Conservation (phyloP, 2,888 invertebrate species). For the Theretra japonica region DNA sequence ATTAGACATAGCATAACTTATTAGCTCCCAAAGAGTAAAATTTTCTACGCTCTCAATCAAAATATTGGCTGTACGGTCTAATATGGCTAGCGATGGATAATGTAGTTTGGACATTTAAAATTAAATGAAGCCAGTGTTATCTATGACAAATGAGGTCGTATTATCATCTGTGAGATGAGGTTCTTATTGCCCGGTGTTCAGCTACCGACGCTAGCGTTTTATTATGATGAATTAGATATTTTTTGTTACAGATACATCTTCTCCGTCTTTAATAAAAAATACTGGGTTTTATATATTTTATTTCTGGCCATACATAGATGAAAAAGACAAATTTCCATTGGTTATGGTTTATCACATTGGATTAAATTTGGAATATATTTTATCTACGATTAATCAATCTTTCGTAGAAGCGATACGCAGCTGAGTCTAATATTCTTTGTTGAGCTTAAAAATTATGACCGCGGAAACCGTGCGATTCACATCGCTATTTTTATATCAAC, state of each 20-base stretch:
- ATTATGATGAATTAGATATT: constrained; percentile 31
- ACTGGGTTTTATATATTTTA: neutral
- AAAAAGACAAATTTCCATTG: no score
- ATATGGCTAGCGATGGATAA: constrained; percentile 38
- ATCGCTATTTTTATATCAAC: neutral
- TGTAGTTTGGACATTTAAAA: constrained; percentile 41
- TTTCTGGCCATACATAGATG: no score
- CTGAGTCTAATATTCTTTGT: no score
- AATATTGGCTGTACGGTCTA: constrained; percentile 28
- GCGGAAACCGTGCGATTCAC: no score
- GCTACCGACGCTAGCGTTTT: constrained; percentile 37
- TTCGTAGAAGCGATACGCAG: no score
- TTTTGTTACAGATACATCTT: neutral
- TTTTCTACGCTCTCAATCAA: constrained; percentile 13
- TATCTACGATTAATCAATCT: no score
- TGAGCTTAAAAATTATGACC: no score
- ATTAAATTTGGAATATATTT: no score
- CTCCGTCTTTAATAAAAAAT: neutral
- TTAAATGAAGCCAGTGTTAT: constrained; percentile 58
- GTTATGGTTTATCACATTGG: no score
- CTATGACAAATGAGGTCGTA: constrained; percentile 66
- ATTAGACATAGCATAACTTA: no score
- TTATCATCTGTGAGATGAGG: constrained; percentile 50
- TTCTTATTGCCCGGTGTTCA: constrained; percentile 49
- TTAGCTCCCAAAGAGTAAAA: neutral